A percentile compares a stretch with the other conserved stretches of the same genome.
phyloP scores from a whole-genome alignment of 2,113 vertebrate species.

The Thunnus thynnus region DNA sequence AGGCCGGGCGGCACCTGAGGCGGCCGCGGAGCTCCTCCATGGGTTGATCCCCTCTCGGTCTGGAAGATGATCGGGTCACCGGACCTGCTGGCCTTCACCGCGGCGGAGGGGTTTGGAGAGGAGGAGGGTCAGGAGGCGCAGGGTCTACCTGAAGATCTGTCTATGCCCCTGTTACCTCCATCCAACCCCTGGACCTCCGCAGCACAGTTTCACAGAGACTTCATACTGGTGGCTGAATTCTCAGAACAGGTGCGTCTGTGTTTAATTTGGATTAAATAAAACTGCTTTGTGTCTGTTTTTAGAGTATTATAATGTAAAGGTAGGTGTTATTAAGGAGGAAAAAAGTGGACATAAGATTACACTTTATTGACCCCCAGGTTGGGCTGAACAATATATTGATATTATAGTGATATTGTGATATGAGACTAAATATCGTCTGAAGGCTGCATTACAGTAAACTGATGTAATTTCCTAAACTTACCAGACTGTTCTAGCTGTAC shows the following conservation, averaged over 20 bases:
- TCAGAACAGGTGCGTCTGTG: slow-evolving; percentile 88
- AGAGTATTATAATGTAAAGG: too few relatives aligned
- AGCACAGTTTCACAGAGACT: slow-evolving; percentile 91
- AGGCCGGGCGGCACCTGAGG: slow-evolving; percentile 7
- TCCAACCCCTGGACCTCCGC: slow-evolving; percentile 89
- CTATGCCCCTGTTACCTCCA: slow-evolving; percentile 86
- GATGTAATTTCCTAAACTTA: too few relatives aligned
- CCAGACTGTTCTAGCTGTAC: too few relatives aligned
- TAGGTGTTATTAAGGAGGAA: too few relatives aligned
- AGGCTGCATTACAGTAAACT: too few relatives aligned
- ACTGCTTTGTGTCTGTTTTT: background rate
- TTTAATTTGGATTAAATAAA: background rate
- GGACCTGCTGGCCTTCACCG: slow-evolving; percentile 94
- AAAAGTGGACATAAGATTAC: too few relatives aligned
- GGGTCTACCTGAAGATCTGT: slow-evolving; percentile 90
- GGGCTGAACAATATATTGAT: too few relatives aligned
- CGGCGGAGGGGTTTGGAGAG: slow-evolving; percentile 88
- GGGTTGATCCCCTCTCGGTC: slow-evolving; percentile 1
- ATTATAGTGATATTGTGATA: too few relatives aligned
- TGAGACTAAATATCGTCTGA: too few relatives aligned
- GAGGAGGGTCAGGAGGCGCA: slow-evolving; percentile 73
- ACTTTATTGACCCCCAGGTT: too few relatives aligned
- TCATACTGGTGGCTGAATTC: slow-evolving; percentile 97
- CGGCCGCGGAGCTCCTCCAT: background rate
- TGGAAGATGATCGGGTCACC: slow-evolving; percentile 95